Evolutionary conservation across 2,113 vertebrate species (phyloP), one percentile per base, ranked within the genome.

Genomic region (Coryphaenoides rupestris): DNA sequence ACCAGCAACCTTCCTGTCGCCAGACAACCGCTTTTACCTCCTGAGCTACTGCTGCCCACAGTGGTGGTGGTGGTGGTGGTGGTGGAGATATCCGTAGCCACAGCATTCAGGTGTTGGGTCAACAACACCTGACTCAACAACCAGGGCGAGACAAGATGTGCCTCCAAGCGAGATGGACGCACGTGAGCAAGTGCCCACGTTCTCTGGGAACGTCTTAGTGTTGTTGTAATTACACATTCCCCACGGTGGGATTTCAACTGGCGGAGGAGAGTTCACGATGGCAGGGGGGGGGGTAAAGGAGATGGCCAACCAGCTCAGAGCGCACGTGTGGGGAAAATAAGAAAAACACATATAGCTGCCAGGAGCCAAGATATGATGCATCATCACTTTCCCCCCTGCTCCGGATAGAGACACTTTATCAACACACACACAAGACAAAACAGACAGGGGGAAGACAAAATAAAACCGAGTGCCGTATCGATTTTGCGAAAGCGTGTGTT

Each of bases 401-500:
- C 80, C 79, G 65, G 62, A 75, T 61, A 78, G 66, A 73, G 72
- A 83, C 74, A 81, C 73, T 83, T 68, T 64, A 81, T 83, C 81
- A 82, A 70, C 21, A 62, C 22, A 47, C 55, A 76, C 57, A 22
- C 7, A 54, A 24, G 74, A 28, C 21, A 62, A 53, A 59, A 65
- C 57, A 73, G 56, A 50, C 2, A 50, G 23, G 23, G 26, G 50
- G 47, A 70, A 60, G 64, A 59, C 72, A 75, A 78, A 22, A 28
- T 47, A 59, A 28, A 19, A 58, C 23, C 55, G 68, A 81, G 60
- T 64, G 67, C 73, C 74, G 73, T 86, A 91, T 89, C 82, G 90
- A 92, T 89, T 89, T 84, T 81, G 75, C 70, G 62, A 84, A n/a
- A n/a, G 76, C 70, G 73, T 75, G 73, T 77, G 70, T 84, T 87